phyloP scores from a whole-genome alignment of 2,797 vertebrate species.

The Clamator glandarius region DNA sequence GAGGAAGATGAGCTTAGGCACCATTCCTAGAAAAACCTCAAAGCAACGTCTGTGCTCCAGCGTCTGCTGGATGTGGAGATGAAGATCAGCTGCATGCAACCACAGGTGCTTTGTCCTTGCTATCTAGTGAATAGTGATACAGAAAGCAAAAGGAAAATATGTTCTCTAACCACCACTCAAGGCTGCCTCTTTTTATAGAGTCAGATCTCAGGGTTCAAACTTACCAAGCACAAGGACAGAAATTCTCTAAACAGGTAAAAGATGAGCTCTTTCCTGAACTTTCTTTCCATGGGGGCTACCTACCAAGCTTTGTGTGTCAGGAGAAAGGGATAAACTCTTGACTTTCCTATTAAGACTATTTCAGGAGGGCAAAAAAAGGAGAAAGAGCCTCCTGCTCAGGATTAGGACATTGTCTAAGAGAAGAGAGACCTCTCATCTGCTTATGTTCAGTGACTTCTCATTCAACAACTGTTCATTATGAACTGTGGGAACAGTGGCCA shows the following conservation, averaged over 20 bases:
- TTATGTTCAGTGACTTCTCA: neutral
- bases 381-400: neutral
- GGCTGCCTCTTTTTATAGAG: neutral
- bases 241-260: neutral
- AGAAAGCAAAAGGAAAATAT: neutral
- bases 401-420: neutral
- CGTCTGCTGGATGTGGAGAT: neutral
- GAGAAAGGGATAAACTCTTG: neutral
- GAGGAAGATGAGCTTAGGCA: neutral
- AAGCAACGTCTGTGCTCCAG: neutral
- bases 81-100: neutral
- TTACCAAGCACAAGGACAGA: neutral
- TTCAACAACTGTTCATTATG: neutral
- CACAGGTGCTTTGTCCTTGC: neutral
- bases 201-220: neutral
- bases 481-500: neutral
- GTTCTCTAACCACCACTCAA: neutral
- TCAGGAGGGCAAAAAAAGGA: neutral
- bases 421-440: neutral
- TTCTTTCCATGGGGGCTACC: neutral
- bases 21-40: neutral
- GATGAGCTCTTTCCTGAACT: neutral
- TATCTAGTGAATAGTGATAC: neutral
- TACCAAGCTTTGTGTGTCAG: neutral
- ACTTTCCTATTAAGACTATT: neutral